These are phyloP conservation scores for Hirtodrosophila duncani DNA, from an alignment of 2,888 invertebrate genomes.

Conservation along the genomic window DNA sequence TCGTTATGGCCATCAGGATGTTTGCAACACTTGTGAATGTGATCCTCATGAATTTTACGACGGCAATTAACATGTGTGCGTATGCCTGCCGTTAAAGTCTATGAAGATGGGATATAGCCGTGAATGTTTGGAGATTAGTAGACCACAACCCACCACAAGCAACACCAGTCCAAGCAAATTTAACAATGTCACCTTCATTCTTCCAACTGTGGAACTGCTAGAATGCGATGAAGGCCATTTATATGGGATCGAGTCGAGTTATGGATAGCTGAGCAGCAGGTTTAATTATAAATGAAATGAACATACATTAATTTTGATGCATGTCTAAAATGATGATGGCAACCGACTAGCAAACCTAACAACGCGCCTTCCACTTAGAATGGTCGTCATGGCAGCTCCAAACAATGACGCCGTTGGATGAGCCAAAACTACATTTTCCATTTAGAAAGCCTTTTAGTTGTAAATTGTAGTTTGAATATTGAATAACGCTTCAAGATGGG, in stretches of 20 bases:
- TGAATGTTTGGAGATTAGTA: background rate
- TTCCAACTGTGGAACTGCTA: no score
- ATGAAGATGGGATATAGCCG: background rate
- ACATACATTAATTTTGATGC: constrained; percentile 25
- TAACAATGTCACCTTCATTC: no score
- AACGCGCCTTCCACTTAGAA: no score
- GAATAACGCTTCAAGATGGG: constrained; percentile 67
- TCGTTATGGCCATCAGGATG: constrained; percentile 59
- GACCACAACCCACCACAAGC: background rate
- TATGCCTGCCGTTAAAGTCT: no score
- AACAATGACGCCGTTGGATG: no score
- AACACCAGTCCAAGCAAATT: background rate
- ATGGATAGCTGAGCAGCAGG: constrained; percentile 25
- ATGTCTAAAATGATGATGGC: no score
- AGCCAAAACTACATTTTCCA: background rate
- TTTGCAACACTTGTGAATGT: constrained; percentile 51
- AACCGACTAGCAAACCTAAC: constrained; percentile 27
- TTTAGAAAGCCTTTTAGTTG: constrained; percentile 30
- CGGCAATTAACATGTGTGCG: constrained; percentile 34
- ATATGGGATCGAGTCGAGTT: background rate
- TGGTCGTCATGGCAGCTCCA: constrained; percentile 43
- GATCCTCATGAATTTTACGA: constrained; percentile 46
- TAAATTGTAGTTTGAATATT: constrained; percentile 39
- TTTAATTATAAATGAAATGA: constrained; percentile 38
- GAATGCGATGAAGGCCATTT: constrained; percentile 24